Conservation (phyloP, 2,797 vertebrate genomes). For the Garrulus glandarius region DNA sequence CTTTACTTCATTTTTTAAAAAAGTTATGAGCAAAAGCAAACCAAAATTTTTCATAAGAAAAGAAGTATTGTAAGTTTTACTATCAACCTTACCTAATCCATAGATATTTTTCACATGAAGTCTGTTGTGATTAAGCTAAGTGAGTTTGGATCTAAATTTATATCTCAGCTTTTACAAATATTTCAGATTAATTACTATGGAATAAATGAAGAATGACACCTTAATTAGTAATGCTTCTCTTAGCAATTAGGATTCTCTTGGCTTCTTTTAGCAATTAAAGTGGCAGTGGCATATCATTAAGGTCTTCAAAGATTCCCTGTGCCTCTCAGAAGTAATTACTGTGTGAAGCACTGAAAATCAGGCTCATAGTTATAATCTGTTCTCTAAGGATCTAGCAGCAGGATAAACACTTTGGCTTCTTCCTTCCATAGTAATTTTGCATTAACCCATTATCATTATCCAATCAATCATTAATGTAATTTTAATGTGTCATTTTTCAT, state of each 20-base stretch:
- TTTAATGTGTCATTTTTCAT: slow-evolving; percentile 33
- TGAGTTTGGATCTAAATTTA: slow-evolving; percentile 72
- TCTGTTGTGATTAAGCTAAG: slow-evolving; percentile 54
- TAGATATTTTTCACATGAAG: slow-evolving; percentile 31
- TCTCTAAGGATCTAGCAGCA: slow-evolving; percentile 65
- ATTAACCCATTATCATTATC: slow-evolving; percentile 64
- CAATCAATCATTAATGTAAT: slow-evolving; percentile 67
- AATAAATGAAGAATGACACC: slow-evolving; percentile 72
- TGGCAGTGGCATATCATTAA: slow-evolving; percentile 72
- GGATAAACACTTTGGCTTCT: slow-evolving; percentile 63
- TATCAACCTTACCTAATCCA: slow-evolving; percentile 52
- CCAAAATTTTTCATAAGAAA: not conserved
- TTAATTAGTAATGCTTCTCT: slow-evolving; percentile 73
- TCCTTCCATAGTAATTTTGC: slow-evolving; percentile 56
- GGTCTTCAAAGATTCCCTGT: slow-evolving; percentile 62
- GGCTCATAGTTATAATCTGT: slow-evolving; percentile 52
- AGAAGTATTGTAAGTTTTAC: slow-evolving; percentile 7
- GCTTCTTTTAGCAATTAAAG: slow-evolving; percentile 75
- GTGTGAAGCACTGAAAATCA: slow-evolving; percentile 64
- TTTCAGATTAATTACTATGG: slow-evolving; percentile 73
- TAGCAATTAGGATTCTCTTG: slow-evolving; percentile 73
- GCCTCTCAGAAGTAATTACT: slow-evolving; percentile 73
- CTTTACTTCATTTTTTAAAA: slow-evolving; percentile 19
- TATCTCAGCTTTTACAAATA: slow-evolving; percentile 71
- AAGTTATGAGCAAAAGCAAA: slow-evolving; percentile 16